A percentile compares a stretch with the other conserved stretches of the same genome.
phyloP scores from a whole-genome alignment of 2,888 invertebrate species.

The Myathropa florea region DNA sequence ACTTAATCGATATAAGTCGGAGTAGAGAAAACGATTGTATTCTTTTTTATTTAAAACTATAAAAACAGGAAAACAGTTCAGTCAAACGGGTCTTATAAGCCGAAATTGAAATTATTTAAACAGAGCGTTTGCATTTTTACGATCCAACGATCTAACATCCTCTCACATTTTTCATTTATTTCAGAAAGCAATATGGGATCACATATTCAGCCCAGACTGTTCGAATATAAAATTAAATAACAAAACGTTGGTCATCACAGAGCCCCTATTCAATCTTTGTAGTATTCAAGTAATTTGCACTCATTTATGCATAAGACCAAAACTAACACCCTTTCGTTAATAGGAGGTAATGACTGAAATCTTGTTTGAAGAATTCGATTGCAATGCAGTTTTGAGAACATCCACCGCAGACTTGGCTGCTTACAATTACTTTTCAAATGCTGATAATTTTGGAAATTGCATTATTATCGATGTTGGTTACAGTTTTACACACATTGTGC shows the following conservation, averaged over 20 bases:
- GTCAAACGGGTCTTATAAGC: no score
- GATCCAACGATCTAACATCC: no score
- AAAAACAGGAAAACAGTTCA: no score
- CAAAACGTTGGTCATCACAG: conserved; percentile 92
- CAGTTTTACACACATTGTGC: conserved; percentile 96
- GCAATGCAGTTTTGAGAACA: conserved; percentile 89
- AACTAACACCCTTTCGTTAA: conserved; percentile 78
- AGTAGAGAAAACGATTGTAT: no score
- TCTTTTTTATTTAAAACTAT: no score
- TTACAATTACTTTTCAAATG: conserved; percentile 82
- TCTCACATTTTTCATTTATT: not conserved
- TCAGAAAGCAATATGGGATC: conserved; percentile 97
- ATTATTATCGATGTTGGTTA: conserved; percentile 96
- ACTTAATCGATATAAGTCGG: no score
- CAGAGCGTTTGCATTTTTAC: no score
- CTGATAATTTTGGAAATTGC: conserved; percentile 85
- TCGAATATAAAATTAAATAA: conserved; percentile 89
- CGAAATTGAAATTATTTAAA: no score
- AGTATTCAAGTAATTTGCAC: conserved; percentile 85
- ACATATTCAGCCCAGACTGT: conserved; percentile 93
- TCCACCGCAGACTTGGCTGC: conserved; percentile 91
- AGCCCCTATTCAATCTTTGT: conserved; percentile 95
- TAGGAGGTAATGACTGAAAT: conserved; percentile 97
- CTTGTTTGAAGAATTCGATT: conserved; percentile 98
- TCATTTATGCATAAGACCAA: not conserved